These are phyloP conservation scores for Electrona antarctica DNA, from an alignment of 2,113 vertebrate species.

Conservation along the genomic window DNA sequence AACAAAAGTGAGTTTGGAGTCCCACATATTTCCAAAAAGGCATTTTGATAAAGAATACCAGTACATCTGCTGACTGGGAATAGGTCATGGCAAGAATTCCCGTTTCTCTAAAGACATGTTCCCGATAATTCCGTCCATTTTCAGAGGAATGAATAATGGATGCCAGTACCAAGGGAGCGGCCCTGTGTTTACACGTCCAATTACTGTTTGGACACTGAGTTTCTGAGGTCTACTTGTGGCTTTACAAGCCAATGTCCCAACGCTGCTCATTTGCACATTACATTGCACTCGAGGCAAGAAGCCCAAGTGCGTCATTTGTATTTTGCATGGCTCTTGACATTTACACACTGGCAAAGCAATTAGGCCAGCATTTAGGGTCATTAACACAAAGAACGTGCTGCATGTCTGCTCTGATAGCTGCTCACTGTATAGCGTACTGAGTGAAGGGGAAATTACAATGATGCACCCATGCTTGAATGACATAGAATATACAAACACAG, in stretches of 20 bases:
- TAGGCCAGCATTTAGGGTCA: slow-evolving; percentile 63
- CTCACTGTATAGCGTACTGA: slow-evolving; percentile 15
- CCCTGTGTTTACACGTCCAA: slow-evolving; percentile 13
- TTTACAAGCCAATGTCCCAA: slow-evolving; percentile 19
- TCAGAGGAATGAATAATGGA: not conserved
- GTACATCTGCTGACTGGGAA: no score
- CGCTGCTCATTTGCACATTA: slow-evolving; percentile 52
- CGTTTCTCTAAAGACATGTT: no score
- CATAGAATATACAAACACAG: no score
- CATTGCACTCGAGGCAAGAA: slow-evolving; percentile 55
- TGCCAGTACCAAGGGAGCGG: not conserved
- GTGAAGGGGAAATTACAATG: slow-evolving; percentile 31
- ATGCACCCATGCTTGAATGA: not conserved
- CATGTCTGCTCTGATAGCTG: slow-evolving; percentile 43
- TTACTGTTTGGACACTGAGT: slow-evolving; percentile 30
- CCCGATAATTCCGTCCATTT: not conserved
- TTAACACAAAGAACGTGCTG: slow-evolving; percentile 52
- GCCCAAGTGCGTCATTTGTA: slow-evolving; percentile 59
- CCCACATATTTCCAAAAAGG: no score
- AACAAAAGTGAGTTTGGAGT: no score
- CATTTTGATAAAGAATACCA: no score
- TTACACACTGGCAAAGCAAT: slow-evolving; percentile 71
- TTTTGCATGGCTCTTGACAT: slow-evolving; percentile 72
- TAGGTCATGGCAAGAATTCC: no score
- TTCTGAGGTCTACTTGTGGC: slow-evolving; percentile 49